phyloP scores from a whole-genome alignment of 2,888 invertebrate genomes.

The Pristionchus arcanus region DNA sequence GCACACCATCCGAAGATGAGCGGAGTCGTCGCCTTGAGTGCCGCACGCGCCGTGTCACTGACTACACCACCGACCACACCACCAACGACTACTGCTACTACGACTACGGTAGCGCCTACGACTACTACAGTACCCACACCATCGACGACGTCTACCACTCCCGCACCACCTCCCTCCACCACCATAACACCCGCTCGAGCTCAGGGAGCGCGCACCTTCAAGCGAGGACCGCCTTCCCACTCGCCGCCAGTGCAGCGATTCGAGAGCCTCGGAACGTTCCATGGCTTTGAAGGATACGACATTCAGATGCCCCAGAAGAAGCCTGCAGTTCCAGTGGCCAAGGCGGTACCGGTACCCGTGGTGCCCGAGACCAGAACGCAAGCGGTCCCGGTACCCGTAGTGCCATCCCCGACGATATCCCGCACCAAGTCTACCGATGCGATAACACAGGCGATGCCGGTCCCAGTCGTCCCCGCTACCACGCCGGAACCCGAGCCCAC shows the following conservation, averaged over 20 bases:
- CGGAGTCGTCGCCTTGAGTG: background rate
- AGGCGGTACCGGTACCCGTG: background rate
- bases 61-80: background rate
- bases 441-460: no score
- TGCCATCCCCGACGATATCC: background rate
- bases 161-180: background rate
- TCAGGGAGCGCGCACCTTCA: background rate
- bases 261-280: background rate
- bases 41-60: background rate
- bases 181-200: background rate
- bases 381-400: background rate
- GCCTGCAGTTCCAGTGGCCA: background rate
- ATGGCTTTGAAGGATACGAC: slow-evolving; percentile 47
- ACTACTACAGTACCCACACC: background rate
- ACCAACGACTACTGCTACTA: background rate
- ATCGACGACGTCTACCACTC: background rate
- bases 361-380: background rate
- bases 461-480: no score
- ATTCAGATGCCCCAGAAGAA: slow-evolving; percentile 32
- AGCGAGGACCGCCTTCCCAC: background rate
- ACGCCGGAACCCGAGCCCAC: no score
- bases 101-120: background rate
- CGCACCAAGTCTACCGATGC: no score
- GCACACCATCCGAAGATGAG: background rate
- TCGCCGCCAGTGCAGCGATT: background rate